phyloP scores from a whole-genome alignment of 1,140 invertebrate species.

The Paramacrobiotus metropolitanus region DNA sequence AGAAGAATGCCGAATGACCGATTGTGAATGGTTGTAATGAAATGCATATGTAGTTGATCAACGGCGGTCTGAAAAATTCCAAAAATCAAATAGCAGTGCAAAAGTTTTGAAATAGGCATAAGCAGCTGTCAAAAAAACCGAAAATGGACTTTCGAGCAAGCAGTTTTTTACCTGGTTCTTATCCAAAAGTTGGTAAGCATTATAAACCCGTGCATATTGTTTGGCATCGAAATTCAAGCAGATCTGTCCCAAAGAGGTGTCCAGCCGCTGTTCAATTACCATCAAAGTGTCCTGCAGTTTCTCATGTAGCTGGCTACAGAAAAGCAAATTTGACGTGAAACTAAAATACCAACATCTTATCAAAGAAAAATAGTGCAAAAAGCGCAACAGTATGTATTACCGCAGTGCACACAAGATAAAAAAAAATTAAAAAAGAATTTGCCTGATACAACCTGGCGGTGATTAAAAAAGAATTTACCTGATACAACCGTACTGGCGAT shows the following conservation, averaged over 20 bases:
- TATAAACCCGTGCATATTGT: conserved; percentile 50
- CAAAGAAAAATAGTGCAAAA: no score
- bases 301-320: conserved; percentile 38
- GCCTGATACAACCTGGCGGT: no score
- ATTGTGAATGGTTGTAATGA: conserved; percentile 73
- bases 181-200: conserved; percentile 56
- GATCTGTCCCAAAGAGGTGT: conserved; percentile 55
- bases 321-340: no score
- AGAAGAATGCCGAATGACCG: conserved; percentile 51
- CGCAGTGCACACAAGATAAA: no score
- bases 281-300: conserved; percentile 74
- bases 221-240: conserved; percentile 43
- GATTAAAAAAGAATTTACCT: no score
- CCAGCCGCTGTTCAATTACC: conserved; percentile 70
- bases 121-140: neutral
- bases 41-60: conserved; percentile 84
- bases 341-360: no score
- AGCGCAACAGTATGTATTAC: no score
- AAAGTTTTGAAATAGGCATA: no score
- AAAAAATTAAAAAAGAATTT: no score
- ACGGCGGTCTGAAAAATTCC: conserved; percentile 47
- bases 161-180: conserved; percentile 32
- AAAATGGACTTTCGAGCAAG: neutral
- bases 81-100: no score
- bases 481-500: conserved; percentile 60